Evolutionary conservation across 2,888 invertebrate species (phyloP), one percentile per base, ranked within the genome.

Genomic region (Diplolepis rosae): DNA sequence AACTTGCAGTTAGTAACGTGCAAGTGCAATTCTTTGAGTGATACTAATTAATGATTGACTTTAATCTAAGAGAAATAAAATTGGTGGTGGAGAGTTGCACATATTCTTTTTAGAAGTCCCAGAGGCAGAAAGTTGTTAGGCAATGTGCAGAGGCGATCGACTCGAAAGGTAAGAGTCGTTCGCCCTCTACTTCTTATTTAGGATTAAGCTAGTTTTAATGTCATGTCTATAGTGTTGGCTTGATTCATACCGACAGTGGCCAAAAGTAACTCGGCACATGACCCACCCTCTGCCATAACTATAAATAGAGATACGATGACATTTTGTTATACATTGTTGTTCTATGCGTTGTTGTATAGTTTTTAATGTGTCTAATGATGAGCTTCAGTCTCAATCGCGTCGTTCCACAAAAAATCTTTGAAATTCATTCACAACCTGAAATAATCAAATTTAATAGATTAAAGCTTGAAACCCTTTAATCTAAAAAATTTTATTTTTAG

Each of bases 181-280:
- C 75, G 75, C 77, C 78, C 78, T 80, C 68, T 79, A 80, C 80
- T 81, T 82, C 78, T 75, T 82, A 82, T 80, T 80, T 83, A 80
- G 80, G 77, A 77, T 75, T 82, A 84, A 79, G 73, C 66, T 84
- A 84, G 76, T 73, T 73, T 18, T 61, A 82, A 82, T 76, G 69
- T 77, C 76, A 76, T 48, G 73, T 83, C 77, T 82, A 77, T 81
- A 82, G 77, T 76, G 78, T 83, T 84, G 83, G 83, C 83, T 83
- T 84, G 69, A 84, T 79, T 75, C 66, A 69, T 79, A 78, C 77
- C 77, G 84, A 84, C 84, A 83, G 84, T 82, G 79, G 83, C 83
- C 80, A 83, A 80, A 79, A 81, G 81, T 83, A 83, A 80, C 84
- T 84, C 83, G 82, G 83, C 84, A 82, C 80, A 82, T 77, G 80